phyloP scores from a whole-genome alignment of 2,113 vertebrate species.

The Tachysurus vachellii region DNA sequence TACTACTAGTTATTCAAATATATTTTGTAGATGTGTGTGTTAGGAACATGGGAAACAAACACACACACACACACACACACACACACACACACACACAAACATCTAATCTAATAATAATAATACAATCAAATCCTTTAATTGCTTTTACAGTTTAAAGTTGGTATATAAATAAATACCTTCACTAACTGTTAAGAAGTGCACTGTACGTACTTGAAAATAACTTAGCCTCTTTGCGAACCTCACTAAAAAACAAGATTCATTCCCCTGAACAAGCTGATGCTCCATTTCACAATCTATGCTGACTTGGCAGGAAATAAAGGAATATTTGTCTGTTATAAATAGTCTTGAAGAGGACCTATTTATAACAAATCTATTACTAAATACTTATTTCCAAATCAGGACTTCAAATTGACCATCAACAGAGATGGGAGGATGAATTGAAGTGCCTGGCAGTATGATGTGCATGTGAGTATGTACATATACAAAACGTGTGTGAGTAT shows the following conservation, averaged over 20 bases:
- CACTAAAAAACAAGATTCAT: constrained; percentile 48
- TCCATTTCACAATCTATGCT: constrained; percentile 37
- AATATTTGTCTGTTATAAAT: constrained; percentile 31
- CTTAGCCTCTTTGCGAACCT: constrained; percentile 46
- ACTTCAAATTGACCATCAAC: constrained; percentile 68
- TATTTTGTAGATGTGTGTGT: background rate
- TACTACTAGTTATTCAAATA: background rate
- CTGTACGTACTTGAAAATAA: background rate
- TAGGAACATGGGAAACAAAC: background rate
- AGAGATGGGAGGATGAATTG: constrained; percentile 48
- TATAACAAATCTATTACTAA: constrained; percentile 55
- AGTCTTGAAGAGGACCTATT: constrained; percentile 45
- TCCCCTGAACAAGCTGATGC: constrained; percentile 50
- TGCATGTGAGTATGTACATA: background rate
- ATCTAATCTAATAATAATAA: background rate
- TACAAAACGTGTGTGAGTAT: background rate
- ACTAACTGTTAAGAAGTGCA: background rate
- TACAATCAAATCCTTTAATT: background rate
- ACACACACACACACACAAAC: background rate
- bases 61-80: background rate
- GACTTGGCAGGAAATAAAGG: constrained; percentile 45
- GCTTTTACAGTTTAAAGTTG: background rate
- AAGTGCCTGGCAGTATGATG: constrained; percentile 15
- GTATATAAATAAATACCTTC: background rate
- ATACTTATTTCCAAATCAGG: constrained; percentile 49